These are phyloP conservation scores for Heteromurus nitidus DNA, from an alignment of 2,888 invertebrate genomes.

Conservation along the genomic window DNA sequence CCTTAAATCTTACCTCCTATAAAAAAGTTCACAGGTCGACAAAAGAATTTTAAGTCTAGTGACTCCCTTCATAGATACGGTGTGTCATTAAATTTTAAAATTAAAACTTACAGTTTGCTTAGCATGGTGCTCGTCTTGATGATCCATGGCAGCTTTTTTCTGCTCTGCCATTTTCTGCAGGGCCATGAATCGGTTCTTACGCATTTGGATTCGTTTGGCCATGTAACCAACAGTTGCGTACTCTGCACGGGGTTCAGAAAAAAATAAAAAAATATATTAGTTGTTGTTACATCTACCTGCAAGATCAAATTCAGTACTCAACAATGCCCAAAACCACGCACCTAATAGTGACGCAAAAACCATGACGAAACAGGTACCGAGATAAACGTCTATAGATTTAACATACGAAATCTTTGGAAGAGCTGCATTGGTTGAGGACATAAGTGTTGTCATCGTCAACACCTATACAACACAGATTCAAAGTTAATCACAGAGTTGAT, in stretches of 20 bases:
- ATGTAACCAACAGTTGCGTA: conserved; percentile 98
- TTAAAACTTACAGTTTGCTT: conserved; percentile 72
- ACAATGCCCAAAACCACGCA: conserved; percentile 77
- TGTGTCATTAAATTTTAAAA: conserved; percentile 4
- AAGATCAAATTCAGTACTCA: background rate
- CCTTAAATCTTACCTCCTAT: conserved; percentile 97
- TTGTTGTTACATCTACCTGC: no score
- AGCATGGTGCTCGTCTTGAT: conserved; percentile 76
- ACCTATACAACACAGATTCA: no score
- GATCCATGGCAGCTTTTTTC: conserved; percentile 87
- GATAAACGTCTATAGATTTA: conserved; percentile 97
- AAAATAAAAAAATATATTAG: background rate
- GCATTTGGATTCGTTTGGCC: conserved; percentile 97
- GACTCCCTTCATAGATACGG: no score
- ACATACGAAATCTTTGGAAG: conserved; percentile 99
- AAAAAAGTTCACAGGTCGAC: no score
- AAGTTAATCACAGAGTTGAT: no score
- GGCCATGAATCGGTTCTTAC: conserved; percentile 92
- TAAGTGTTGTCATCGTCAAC: conserved; percentile 97
- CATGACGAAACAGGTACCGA: conserved; percentile 99
- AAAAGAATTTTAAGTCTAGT: no score
- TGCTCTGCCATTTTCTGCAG: conserved; percentile 94
- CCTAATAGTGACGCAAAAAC: conserved; percentile 97
- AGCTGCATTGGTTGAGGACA: conserved; percentile 96
- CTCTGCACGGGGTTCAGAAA: conserved; percentile 84